Base-by-base conservation (phyloP, 1,140 invertebrate species). In the Hylaeus anthracinus region DNA sequence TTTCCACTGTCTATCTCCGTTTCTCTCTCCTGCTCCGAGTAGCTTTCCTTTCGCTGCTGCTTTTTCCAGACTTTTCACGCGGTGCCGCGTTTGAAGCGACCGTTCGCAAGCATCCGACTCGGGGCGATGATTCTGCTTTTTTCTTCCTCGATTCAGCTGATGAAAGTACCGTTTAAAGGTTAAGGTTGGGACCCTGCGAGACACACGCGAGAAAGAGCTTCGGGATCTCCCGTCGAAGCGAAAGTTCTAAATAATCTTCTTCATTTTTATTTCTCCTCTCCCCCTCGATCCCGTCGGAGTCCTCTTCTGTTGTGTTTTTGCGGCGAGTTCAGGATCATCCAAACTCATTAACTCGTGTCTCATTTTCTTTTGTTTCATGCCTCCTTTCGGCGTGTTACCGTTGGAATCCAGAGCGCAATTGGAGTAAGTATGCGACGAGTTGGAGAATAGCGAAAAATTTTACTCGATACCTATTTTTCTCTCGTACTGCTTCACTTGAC, bases 361-460 rank as follows among this genome's bases (percentile, higher is more conserved):
- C 90, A 41, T 39, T 63, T 79, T 92, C 89, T 89, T 93, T 90
- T 93, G 93, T 94, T 94, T 90, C 94, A 94, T 94, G 94, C 94
- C 87, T 88, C 86, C 86, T 91, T 88, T 89, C 74, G 89, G 84
- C 85, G 74, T 64, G 61, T 89, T 79, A 86, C 83, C 70, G 85
- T 86, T 88, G 91, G 89, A 90, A 87, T 85, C 86, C 94, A 95
- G 95, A 93, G 95, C 95, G 85, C 95, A 95, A 89, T 94, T 95
- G 91, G 95, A 95, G 95, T 95, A 93, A 95, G 95, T 95, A 95
- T 89, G 64, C 65, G 15, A 79, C 63, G 81, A 76, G 41, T 26
- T 76, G 61, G 70, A n/a, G 65, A 67, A 56, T 61, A 77, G n/a
- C 58, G 43, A 81, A 69, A 84, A 51, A 41, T 84, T 78, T 79